These are phyloP conservation scores for Trypoxylus dichotomus DNA, from an alignment of 1,140 invertebrate genomes.

Conservation along the genomic window DNA sequence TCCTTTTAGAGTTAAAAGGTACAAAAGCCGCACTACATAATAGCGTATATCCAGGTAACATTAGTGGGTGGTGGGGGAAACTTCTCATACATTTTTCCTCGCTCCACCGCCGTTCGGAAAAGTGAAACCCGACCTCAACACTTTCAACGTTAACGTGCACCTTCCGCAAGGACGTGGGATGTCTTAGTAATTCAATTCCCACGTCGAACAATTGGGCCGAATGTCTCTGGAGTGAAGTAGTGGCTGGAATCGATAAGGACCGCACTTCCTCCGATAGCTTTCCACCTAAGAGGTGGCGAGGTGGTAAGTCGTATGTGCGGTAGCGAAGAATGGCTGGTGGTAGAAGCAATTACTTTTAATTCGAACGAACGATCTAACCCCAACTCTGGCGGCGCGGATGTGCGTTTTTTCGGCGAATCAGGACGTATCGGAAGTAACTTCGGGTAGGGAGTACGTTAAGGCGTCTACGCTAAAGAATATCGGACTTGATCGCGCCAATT, in stretches of 20 bases:
- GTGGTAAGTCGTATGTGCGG: neutral
- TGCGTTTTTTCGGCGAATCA: neutral
- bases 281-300: neutral
- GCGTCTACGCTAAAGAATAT: neutral
- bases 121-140: neutral
- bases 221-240: conserved; percentile 1
- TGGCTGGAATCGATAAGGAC: neutral
- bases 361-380: neutral
- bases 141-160: neutral
- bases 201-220: neutral
- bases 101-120: neutral
- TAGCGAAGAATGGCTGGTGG: neutral
- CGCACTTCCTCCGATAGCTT: neutral
- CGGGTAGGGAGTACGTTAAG: neutral
- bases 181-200: neutral
- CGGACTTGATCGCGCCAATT: too few species aligned
- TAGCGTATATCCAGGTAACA: too few species aligned
- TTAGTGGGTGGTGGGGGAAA: too few species aligned
- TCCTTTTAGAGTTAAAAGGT: too few species aligned
- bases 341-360: conserved; percentile 4
- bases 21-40: too few species aligned
- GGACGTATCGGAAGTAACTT: neutral
- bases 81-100: neutral
- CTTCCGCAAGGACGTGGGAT: neutral
- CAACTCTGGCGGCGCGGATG: neutral